These are phyloP conservation scores for Drosophila punjabiensis DNA, from an alignment of 1,140 invertebrate species.

Conservation along the genomic window DNA sequence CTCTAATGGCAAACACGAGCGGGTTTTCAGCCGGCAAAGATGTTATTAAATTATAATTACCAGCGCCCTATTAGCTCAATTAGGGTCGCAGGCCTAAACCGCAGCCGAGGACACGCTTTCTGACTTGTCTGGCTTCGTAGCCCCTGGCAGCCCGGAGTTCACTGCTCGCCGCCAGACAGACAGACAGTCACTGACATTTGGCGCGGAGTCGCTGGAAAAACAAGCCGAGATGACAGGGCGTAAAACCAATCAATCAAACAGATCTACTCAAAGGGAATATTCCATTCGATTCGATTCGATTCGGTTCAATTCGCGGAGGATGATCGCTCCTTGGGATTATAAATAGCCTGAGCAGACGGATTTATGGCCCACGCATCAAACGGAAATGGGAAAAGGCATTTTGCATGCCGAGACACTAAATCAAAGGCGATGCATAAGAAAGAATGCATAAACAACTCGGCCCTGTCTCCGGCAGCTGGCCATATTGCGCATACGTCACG, in stretches of 20 bases:
- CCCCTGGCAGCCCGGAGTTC: conserved; percentile 3
- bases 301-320: not conserved
- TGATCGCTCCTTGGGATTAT: conserved; percentile 1
- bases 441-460: conserved; percentile 25
- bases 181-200: conserved; percentile 17
- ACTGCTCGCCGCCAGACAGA: conserved; percentile 27
- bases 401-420: conserved; percentile 36
- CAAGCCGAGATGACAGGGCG: conserved; percentile 11
- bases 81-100: conserved; percentile 52
- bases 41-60: conserved; percentile 82
- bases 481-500: conserved; percentile 76
- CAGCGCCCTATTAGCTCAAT: conserved; percentile 74
- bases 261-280: conserved; percentile 22
- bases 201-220: conserved; percentile 5
- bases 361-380: conserved; percentile 5
- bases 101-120: conserved; percentile 36
- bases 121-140: conserved; percentile 28
- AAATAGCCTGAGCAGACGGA: conserved; percentile 16
- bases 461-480: not conserved
- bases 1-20: conserved; percentile 76
- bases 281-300: conserved; percentile 2
- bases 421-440: conserved; percentile 41
- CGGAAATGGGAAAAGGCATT: conserved; percentile 20
- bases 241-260: conserved; percentile 36
- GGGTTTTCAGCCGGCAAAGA: conserved; percentile 11